Evolutionary conservation across 2,113 vertebrate genomes (phyloP).

Genomic region (Cyprinodon brontotheroides): DNA sequence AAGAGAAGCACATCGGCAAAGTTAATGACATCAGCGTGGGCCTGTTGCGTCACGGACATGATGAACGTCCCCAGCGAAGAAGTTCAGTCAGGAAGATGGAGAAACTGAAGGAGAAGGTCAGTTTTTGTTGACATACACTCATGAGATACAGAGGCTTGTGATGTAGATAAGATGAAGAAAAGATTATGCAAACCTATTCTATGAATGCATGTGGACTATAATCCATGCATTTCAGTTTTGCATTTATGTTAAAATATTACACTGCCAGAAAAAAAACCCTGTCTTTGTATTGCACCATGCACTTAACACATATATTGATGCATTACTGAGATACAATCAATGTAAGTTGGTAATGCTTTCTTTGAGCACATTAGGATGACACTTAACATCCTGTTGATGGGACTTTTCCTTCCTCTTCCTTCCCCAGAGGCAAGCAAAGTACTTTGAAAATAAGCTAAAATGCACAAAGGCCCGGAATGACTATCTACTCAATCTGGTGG

Average conservation of each 20-base stretch:
- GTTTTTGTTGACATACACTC: not conserved
- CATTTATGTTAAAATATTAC: constrained; percentile 2
- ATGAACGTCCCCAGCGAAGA: constrained; percentile 91
- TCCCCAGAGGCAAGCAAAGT: constrained; percentile 95
- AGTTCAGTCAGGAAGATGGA: constrained; percentile 96
- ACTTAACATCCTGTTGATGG: constrained; percentile 44
- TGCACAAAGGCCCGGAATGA: constrained; percentile 97
- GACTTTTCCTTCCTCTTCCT: constrained; percentile 33
- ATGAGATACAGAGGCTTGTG: not conserved
- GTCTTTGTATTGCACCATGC: not conserved
- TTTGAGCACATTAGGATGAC: constrained; percentile 46
- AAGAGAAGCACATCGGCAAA: constrained; percentile 96
- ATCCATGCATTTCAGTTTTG: not conserved
- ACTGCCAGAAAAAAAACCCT: not conserved
- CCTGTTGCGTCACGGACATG: constrained; percentile 88
- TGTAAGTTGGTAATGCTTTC: constrained; percentile 25
- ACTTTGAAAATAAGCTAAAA: constrained; percentile 98
- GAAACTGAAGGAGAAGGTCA: constrained; percentile 84
- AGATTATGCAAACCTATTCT: not conserved
- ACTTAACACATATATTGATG: constrained; percentile 10
- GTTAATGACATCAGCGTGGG: constrained; percentile 87
- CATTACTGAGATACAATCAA: constrained; percentile 22
- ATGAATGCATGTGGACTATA: constrained; percentile 3
- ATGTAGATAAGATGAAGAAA: not conserved
- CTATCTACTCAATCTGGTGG: constrained; percentile 94